Conservation (phyloP, 2,797 vertebrate genomes). For the Enteromius afrohamiltoni region DNA sequence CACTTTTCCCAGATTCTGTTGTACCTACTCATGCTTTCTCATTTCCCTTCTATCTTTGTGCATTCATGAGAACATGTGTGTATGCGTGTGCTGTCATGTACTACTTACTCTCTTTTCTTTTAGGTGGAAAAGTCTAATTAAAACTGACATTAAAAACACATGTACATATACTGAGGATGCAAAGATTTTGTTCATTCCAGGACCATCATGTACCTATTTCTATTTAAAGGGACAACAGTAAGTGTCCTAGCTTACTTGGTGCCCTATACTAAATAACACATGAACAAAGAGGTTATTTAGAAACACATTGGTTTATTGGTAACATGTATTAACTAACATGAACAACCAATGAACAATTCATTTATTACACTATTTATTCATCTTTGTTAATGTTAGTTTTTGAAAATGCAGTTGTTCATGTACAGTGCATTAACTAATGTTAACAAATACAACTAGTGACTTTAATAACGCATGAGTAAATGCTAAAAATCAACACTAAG, state of each 20-base stretch:
- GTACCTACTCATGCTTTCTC: constrained; percentile 23
- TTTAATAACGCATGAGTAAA: too few species aligned
- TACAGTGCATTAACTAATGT: too few species aligned
- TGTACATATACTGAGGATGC: not conserved
- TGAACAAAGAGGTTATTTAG: not conserved
- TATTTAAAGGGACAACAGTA: not conserved
- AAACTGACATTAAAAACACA: not conserved
- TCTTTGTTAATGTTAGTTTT: too few species aligned
- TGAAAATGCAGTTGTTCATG: too few species aligned
- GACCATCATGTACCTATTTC: too few species aligned
- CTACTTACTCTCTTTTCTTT: not conserved
- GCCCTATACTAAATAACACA: not conserved
- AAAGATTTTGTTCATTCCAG: not conserved
- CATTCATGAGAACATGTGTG: not conserved
- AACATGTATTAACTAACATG: too few species aligned
- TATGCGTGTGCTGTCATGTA: not conserved
- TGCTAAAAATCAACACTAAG: too few species aligned
- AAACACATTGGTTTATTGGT: not conserved
- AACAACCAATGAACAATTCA: too few species aligned
- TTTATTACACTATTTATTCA: too few species aligned
- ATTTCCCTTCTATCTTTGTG: constrained; percentile 16
- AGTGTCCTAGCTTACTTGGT: not conserved
- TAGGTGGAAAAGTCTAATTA: constrained; percentile 4
- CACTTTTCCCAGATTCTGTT: constrained; percentile 34
- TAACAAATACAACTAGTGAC: too few species aligned